Percentiles rank a stretch among this genome's conserved stretches.
phyloP scores from a whole-genome alignment of 2,888 invertebrate genomes.

The Hypomecis atomaria region DNA sequence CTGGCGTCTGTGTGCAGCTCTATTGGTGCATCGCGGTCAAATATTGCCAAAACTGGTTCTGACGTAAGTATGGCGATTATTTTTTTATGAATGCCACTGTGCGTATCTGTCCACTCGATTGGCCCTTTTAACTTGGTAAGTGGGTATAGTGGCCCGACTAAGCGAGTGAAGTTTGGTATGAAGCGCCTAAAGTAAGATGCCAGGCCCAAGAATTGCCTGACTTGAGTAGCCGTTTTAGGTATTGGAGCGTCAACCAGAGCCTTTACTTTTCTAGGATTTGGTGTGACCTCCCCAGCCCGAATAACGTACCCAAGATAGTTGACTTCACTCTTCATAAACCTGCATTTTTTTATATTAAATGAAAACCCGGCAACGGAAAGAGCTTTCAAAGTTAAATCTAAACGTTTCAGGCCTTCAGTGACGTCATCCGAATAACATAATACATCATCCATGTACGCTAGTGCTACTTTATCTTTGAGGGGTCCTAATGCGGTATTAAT shows the following conservation, averaged over 20 bases:
- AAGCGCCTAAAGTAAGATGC: conserved; percentile 38
- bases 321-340: conserved; percentile 38
- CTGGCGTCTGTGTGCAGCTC: conserved; percentile 47
- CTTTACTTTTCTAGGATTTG: conserved; percentile 41
- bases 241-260: conserved; percentile 36
- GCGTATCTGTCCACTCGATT: conserved; percentile 38
- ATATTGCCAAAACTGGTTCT: conserved; percentile 42
- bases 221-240: conserved; percentile 39
- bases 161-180: conserved; percentile 33
- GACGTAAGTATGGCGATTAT: conserved; percentile 36
- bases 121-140: conserved; percentile 44
- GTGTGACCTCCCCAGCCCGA: conserved; percentile 36
- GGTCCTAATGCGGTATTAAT: conserved; percentile 37
- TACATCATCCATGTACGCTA: conserved; percentile 43
- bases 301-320: conserved; percentile 42
- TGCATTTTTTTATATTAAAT: conserved; percentile 41
- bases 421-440: conserved; percentile 16
- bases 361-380: conserved; percentile 42
- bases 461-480: conserved; percentile 28
- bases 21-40: conserved; percentile 35
- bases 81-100: conserved; percentile 31
- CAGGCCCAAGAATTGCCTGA: conserved; percentile 38
- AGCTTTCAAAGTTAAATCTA: conserved; percentile 30
- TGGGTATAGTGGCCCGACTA: conserved; percentile 44
- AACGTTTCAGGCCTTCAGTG: conserved; percentile 31